Evolutionary conservation across 2,797 vertebrate species (phyloP), one percentile per base, ranked within the genome.

Genomic region (Setipinna tenuifilis): DNA sequence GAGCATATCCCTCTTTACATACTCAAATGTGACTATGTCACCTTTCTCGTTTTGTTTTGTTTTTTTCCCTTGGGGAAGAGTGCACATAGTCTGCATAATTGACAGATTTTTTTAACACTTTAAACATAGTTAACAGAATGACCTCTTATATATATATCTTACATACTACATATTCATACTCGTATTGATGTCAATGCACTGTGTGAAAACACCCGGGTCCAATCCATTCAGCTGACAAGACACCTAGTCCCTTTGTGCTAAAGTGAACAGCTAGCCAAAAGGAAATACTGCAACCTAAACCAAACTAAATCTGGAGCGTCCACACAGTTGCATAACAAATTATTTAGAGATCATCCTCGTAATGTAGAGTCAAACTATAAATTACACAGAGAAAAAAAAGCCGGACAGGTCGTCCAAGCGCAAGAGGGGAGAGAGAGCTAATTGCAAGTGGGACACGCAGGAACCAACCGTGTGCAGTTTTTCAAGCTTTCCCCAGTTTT

Each of bases 21-120:
- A 54, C n/a, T 78, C 35, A 21, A 31, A 41, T 10, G 17, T 78
- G 71, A 75, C 68, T 21, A 41, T 71, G 68, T 75, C 68, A 75
- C 68, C 28, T 75, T 19, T 75, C 17, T 6, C 12, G 2, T 71
- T 75, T 54, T 54, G 7, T 54, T 54, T 54, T 3, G 3, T 78
- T 78, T 78, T 88, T 80, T 87, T 86, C 85, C 86, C 87, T 81
- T 84, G 83, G 59, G 87, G 83, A 85, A 71, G 84, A 84, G 65
- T 90, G 87, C 87, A 87, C 86, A 85, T n/a, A 86, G 17, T 78
- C 71, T 78, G 71, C 35, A 78, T 44, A 44, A 78, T 17, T 35
- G 14, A 75, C 23, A 31, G 28, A 75, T 54, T 17, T 25, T 44
- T 41, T 78, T 44, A 78, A 78, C 71, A 78, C 71, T 71, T 71